These are phyloP conservation scores for Leptopterna dolabrata DNA, from an alignment of 2,888 invertebrate species.

Conservation along the genomic window DNA sequence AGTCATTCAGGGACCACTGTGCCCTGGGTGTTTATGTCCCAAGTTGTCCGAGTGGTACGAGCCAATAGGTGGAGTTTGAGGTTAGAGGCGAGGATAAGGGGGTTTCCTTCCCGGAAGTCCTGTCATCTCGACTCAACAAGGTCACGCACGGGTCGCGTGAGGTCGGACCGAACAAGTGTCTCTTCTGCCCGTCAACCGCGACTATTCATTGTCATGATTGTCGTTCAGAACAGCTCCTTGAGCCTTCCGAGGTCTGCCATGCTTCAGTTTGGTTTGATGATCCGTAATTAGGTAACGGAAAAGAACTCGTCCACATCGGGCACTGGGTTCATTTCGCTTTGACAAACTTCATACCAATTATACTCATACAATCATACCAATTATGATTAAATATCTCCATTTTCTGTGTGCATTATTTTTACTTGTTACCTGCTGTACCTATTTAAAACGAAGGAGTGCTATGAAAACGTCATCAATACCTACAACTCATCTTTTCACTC, in stretches of 20 bases:
- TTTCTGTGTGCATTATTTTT: no score
- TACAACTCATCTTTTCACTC: no score
- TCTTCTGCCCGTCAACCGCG: not conserved
- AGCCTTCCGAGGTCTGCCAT: not conserved
- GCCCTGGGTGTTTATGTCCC: not conserved
- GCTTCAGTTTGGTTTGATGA: not conserved
- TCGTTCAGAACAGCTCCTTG: not conserved
- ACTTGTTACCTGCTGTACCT: no score
- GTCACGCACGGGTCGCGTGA: slow-evolving; percentile 3
- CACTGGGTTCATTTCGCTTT: no score
- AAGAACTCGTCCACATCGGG: no score
- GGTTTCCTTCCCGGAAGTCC: slow-evolving; percentile 10
- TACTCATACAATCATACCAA: no score
- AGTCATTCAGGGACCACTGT: not conserved
- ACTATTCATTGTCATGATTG: not conserved
- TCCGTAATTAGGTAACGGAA: no score
- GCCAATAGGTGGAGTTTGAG: not conserved
- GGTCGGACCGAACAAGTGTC: not conserved
- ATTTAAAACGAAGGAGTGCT: no score
- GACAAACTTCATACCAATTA: no score
- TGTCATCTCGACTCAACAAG: not conserved
- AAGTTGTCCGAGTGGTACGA: not conserved
- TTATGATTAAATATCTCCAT: no score
- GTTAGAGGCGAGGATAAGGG: slow-evolving; percentile 1
- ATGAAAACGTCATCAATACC: no score